Evolutionary conservation across 2,113 vertebrate genomes (phyloP), one percentile per base, ranked within the genome.

Genomic region (Burhinus bistriatus): DNA sequence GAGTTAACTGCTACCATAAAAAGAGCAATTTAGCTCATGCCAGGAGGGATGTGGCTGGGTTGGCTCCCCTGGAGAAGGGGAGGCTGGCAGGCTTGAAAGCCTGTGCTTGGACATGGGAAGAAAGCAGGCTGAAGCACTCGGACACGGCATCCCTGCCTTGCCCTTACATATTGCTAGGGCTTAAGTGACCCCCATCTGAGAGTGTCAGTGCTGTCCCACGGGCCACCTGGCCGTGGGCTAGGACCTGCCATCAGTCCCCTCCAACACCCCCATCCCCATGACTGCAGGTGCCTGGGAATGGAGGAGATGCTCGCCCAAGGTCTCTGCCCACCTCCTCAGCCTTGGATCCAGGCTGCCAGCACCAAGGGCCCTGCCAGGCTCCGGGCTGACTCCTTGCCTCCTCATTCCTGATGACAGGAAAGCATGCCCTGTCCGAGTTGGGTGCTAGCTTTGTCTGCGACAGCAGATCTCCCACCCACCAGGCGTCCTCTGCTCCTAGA

Each of bases 221-320:
- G 57, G 42, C 57, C 55, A 45, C 13, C 62, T 69, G 69, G 49
- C 23, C 3, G 0, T 1, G 4, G 38, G 34, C 57, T 84, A 27
- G 54, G 32, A 85, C 40, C 21, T 58, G 62, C 38, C 62, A 17
- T 40, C 7, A 5, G 36, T 29, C 64, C 44, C n/a, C 29, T 54
- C 70, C 2, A 2, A 52, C 57, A 40, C 2, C 12, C 12, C 32
- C 1, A 12, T 21, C 20, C n/a, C 40, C 8, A 3, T 0, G 4
- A 0, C 12, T 20, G 55, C 23, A 54, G 36, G 6, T 27, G 47
- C 42, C 61, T 58, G 62, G 34, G 36, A 30, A 29, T 2, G 2
- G 22, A 68, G 38, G n/a, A 62, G 12, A 25, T 22, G 55, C 29
- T 85, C 4, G 1, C 21, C 36, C 25, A 13, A 62, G 44, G 38